These are phyloP conservation scores for Archips xylosteana DNA, from an alignment of 2,888 invertebrate genomes.

Conservation along the genomic window DNA sequence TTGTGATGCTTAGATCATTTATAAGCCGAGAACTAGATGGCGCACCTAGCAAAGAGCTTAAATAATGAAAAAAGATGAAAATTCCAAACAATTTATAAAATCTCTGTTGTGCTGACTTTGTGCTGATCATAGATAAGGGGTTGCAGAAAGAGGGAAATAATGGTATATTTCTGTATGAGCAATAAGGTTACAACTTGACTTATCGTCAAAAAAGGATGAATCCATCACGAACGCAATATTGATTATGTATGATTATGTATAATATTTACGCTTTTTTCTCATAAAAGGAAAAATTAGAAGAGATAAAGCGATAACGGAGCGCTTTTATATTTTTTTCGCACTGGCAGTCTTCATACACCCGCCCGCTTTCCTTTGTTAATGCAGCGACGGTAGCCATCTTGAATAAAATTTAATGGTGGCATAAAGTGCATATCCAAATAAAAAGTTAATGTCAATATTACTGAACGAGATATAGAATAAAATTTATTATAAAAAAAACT, in stretches of 20 bases:
- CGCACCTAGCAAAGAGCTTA: neutral
- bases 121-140: no score
- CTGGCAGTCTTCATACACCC: conserved; percentile 57
- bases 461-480: conserved; percentile 50
- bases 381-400: conserved; percentile 73
- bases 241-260: neutral
- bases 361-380: conserved; percentile 49
- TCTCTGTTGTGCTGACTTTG: no score
- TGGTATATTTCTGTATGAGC: neutral
- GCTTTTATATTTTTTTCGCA: conserved; percentile 52
- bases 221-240: neutral
- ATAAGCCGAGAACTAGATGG: neutral
- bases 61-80: no score
- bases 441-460: conserved; percentile 64
- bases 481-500: conserved; percentile 56
- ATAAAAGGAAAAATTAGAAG: neutral
- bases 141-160: no score
- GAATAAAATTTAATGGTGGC: conserved; percentile 73
- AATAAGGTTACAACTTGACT: no score
- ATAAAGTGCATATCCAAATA: conserved; percentile 73
- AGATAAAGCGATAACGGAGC: conserved; percentile 6
- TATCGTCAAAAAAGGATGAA: neutral
- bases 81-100: no score
- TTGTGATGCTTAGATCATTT: neutral
- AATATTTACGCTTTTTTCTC: neutral